Conservation (phyloP, 1,140 invertebrate species). For the Caenorhabditis brenneri region DNA sequence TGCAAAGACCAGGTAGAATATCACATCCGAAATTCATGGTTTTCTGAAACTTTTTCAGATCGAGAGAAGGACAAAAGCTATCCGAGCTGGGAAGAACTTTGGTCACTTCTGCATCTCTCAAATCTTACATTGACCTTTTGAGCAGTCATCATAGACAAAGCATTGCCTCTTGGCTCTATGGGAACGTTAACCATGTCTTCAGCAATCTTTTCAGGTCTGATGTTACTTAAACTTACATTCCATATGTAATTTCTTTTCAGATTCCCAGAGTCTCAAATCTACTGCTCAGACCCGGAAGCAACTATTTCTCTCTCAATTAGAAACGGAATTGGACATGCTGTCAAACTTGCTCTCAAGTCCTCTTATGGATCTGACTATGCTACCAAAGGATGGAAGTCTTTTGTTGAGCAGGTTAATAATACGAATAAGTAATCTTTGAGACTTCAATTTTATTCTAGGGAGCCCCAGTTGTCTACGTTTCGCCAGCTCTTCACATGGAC, state of each 20-base stretch:
- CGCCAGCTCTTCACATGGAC: conserved; percentile 57
- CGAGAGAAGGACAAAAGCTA: conserved; percentile 48
- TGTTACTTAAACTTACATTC: neutral
- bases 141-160: conserved; percentile 57
- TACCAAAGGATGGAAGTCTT: conserved; percentile 56
- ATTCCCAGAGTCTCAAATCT: conserved; percentile 51
- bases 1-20: conserved; percentile 40
- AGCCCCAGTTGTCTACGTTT: conserved; percentile 57
- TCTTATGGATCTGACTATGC: conserved; percentile 53
- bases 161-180: conserved; percentile 57
- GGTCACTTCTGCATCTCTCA: conserved; percentile 55
- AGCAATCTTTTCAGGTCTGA: conserved; percentile 46
- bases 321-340: conserved; percentile 58
- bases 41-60: neutral
- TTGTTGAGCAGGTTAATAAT: conserved; percentile 50
- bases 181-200: conserved; percentile 53
- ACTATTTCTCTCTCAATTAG: conserved; percentile 48
- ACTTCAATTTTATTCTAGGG: conserved; percentile 35
- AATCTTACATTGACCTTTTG: conserved; percentile 58
- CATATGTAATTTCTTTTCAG: neutral
- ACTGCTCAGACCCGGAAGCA: conserved; percentile 51
- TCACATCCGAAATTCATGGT: neutral
- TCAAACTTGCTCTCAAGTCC: conserved; percentile 52
- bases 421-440: neutral
- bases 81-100: conserved; percentile 57